Percentiles rank a stretch among this genome's conserved stretches.
These are phyloP conservation scores for Callimorpha dominula DNA, from an alignment of 2,888 invertebrate species.

Conservation along the genomic window DNA sequence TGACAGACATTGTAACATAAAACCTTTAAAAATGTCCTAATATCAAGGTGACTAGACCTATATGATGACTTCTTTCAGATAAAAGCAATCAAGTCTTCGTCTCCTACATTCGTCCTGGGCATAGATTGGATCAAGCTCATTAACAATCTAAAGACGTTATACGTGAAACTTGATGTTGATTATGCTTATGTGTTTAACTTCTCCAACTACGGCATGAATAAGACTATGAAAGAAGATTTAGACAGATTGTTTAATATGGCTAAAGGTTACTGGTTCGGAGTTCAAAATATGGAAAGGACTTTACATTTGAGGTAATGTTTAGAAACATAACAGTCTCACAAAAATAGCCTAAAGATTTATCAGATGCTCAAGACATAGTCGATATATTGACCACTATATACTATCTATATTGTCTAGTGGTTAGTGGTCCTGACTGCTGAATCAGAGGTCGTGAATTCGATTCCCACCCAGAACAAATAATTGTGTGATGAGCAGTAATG, in stretches of 20 bases:
- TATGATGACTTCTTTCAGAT: conserved; percentile 53
- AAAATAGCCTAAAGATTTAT: not conserved
- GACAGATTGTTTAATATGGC: conserved; percentile 53
- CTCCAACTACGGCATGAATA: conserved; percentile 68
- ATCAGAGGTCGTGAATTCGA: no score
- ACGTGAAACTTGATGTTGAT: conserved; percentile 65
- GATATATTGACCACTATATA: no score
- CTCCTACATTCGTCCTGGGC: conserved; percentile 50
- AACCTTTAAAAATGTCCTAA: no score
- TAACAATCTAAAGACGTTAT: conserved; percentile 67
- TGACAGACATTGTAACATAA: no score
- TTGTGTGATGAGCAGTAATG: no score
- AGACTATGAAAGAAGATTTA: conserved; percentile 45
- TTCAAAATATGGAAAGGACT: conserved; percentile 61
- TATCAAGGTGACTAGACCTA: no score
- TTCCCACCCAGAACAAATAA: no score
- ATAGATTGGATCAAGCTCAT: conserved; percentile 76
- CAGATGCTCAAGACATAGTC: not conserved
- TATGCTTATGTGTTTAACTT: conserved; percentile 77
- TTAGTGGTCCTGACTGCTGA: no score
- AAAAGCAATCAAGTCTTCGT: not conserved
- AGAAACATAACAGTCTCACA: no score
- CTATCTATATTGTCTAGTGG: no score
- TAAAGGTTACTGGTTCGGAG: conserved; percentile 72
- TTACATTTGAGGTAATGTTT: conserved; percentile 68